These are phyloP conservation scores for Emesis russula DNA, from an alignment of 2,888 invertebrate species.

Conservation along the genomic window DNA sequence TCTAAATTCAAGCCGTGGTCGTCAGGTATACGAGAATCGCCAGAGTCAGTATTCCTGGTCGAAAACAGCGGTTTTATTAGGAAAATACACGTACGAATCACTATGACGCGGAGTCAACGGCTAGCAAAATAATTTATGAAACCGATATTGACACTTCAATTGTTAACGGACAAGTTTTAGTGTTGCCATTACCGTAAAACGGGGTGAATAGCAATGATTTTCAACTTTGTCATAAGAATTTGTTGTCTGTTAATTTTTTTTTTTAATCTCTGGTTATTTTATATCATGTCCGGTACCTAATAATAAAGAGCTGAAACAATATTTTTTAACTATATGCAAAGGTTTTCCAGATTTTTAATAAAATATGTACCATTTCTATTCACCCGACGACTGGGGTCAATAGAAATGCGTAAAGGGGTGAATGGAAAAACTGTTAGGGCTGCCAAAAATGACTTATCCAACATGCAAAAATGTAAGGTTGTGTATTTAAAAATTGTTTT, in stretches of 20 bases:
- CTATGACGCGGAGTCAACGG: too few relatives aligned
- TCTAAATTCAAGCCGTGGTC: too few relatives aligned
- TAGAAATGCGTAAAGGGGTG: constrained; percentile 5
- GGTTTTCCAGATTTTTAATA: not conserved
- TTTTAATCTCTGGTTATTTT: not conserved
- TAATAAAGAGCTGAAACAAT: constrained; percentile 5
- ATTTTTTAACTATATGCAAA: not conserved
- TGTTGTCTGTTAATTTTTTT: not conserved
- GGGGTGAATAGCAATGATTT: constrained; percentile 6
- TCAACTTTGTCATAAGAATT: not conserved
- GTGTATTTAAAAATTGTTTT: constrained; percentile 53
- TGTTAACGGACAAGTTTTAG: too few relatives aligned
- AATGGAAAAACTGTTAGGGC: constrained; percentile 28
- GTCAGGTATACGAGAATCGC: too few relatives aligned
- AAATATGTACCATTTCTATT: constrained; percentile 25
- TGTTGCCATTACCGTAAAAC: not conserved
- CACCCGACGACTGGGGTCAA: constrained; percentile 16
- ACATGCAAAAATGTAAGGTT: constrained; percentile 35
- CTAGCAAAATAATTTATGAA: too few relatives aligned
- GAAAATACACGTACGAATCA: too few relatives aligned
- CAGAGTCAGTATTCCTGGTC: too few relatives aligned
- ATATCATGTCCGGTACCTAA: constrained; percentile 27
- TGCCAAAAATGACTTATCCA: constrained; percentile 17
- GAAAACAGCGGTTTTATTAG: too few relatives aligned
- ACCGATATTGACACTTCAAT: too few relatives aligned